These are phyloP conservation scores for Xestoiulus laeticollis DNA, from an alignment of 2,888 invertebrate genomes.

Conservation along the genomic window DNA sequence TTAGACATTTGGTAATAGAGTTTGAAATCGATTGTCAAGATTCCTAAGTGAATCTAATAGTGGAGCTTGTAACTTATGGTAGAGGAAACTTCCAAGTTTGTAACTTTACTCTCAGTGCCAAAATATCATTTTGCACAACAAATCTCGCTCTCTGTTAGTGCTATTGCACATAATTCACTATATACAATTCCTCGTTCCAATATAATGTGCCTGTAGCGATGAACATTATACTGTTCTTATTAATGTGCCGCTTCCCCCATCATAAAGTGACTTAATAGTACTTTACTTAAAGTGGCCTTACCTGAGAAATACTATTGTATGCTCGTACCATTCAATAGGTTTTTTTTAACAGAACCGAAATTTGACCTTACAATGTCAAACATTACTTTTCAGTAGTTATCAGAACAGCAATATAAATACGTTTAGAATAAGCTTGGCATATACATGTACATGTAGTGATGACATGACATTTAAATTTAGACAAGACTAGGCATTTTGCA, in stretches of 20 bases:
- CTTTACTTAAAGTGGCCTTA: neutral
- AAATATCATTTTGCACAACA: neutral
- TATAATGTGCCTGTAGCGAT: neutral
- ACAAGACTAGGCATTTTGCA: too few species aligned
- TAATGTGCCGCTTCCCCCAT: neutral
- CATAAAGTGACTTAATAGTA: neutral
- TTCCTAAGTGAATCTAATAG: neutral
- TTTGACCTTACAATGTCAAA: too few species aligned
- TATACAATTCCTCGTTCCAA: neutral
- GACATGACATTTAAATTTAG: too few species aligned
- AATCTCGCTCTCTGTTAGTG: neutral
- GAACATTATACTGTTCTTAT: neutral
- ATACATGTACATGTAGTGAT: too few species aligned
- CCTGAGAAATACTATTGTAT: neutral
- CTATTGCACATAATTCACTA: neutral
- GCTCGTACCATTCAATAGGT: neutral
- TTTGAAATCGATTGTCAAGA: neutral
- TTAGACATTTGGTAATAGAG: neutral
- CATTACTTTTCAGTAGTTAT: too few species aligned
- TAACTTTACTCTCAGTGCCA: slow-evolving; percentile 25
- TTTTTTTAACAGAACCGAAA: too few species aligned
- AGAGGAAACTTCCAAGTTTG: neutral
- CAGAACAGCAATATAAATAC: too few species aligned
- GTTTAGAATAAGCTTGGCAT: too few species aligned
- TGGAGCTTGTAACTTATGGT: neutral